Base-by-base conservation (phyloP, 2,888 invertebrate genomes). In the Mycalesis mineus region DNA sequence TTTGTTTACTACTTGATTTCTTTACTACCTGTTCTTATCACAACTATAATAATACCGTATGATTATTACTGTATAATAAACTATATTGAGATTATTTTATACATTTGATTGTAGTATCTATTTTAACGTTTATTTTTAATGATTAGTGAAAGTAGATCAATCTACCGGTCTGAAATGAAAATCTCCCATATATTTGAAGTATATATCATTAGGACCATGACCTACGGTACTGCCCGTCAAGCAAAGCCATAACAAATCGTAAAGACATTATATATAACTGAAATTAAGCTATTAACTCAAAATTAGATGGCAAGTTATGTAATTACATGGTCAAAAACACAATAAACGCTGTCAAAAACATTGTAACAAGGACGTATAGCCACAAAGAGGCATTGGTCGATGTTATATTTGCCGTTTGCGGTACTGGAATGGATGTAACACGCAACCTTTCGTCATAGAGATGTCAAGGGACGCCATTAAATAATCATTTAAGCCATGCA, bases 401-500 rank as follows among this genome's bases (percentile, higher is more conserved):
- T n/a, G 50, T 51, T 15, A 29, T 7, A 15, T 14, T 49, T 37
- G 37, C 22, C 37, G 13, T 49, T 49, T 51, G 50, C 31, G 40
- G 40, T 41, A 31, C 50, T 31, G 29, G 9, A 29, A 31, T 14
- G 5, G 36, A 36, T 36, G 9, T 33, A 4, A 14, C 28, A 50
- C 50, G 40, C 40, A 40, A 51, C 22, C 13, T 39, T 61, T 61
- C 55, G 55, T 40, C 51, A 39, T 42, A 57, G 69, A 62, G 70
- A 69, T 80, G 83, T 82, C 83, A 84, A 83, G 84, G 82, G 44
- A 60, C 58, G 33, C 56, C 50, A 64, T 70, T 68, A 72, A 66
- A 58, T 71, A 69, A 78, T 80, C 76, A 77, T 66, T 56, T 45
- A 64, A 69, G 58, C 55, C 68, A 77, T 54, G 68, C 66, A 68